Evolutionary conservation across 2,113 vertebrate species (phyloP), one percentile per base, ranked within the genome.

Genomic region (Carollia perspicillata): DNA sequence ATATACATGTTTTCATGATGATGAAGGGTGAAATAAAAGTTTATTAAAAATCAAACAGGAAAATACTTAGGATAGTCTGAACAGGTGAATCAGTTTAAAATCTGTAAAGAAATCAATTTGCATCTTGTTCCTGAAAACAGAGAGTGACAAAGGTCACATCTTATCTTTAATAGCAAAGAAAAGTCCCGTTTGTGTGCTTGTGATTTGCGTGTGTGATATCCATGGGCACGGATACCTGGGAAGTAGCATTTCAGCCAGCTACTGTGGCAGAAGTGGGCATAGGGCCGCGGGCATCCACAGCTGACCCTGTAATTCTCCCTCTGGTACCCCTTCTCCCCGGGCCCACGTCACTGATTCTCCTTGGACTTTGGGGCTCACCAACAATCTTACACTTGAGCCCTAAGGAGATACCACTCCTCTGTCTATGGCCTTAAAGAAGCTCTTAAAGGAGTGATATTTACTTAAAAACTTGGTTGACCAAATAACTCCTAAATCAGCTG

Each of bases 241-340:
- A 44, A 9, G 6, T 9, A 33, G 40, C 18, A 28, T 28, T 53
- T 72, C 60, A 72, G 30, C 35, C 26, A 79, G 55, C n/a, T 63
- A 53, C 33, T 2, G 40, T 71, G 28, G 47, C 42, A n/a, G 75
- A 80, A 55, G 75, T 9, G 44, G 58, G 16, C 3, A 2, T 13
- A 2, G 18, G 20, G 42, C 17, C 42, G 53, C 71, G 14, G 0
- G 13, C 9, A 33, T 55, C 60, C 49, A 71, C 9, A 9, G 44
- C 6, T 66, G 47, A 63, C 68, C 16, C 30, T 66, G 37, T 44
- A n/a, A 28, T 26, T 44, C 33, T 71, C 65, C 58, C 9, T 66
- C 4, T 0, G 0, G n/a, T 12, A 7, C 28, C 6, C 22, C n/a
- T 8, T 16, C 44, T 22, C 20, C 17, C 35, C 18, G 30, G 20